These are phyloP conservation scores for Meda fulgida DNA, from an alignment of 2,797 vertebrate genomes.

Conservation along the genomic window DNA sequence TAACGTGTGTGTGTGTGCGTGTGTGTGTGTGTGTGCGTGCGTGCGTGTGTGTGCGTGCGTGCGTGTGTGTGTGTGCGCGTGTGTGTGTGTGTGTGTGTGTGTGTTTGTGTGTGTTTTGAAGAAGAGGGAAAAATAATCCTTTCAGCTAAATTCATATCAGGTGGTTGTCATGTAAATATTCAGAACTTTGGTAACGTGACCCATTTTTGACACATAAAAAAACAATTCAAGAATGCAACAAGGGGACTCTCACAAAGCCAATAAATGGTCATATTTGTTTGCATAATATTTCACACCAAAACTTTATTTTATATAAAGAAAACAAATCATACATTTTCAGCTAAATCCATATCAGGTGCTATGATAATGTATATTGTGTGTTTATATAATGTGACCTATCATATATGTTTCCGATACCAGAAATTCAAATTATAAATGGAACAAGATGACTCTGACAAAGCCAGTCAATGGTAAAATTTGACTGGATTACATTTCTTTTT, in stretches of 20 bases:
- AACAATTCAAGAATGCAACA: background rate
- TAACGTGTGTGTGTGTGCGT: conserved; percentile 42
- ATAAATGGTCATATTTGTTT: background rate
- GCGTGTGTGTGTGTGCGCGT: no score
- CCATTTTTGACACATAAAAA: background rate
- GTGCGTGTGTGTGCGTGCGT: no score
- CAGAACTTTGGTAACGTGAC: background rate
- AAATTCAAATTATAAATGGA: background rate
- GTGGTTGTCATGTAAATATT: background rate
- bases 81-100: no score
- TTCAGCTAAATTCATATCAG: background rate
- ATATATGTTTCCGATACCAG: background rate
- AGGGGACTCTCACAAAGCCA: background rate
- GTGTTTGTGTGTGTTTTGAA: conserved; percentile 13
- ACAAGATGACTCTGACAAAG: background rate
- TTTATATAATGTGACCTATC: background rate
- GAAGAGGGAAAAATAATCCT: background rate
- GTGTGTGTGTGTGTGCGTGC: no score
- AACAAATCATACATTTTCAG: background rate
- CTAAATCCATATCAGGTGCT: background rate
- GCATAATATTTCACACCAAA: background rate
- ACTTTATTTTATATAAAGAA: background rate
- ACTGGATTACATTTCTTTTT: background rate
- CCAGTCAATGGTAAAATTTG: background rate
- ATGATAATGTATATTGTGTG: background rate